Percentiles rank a stretch among this genome's conserved stretches.
Evolutionary conservation across 2,113 vertebrate species (phyloP).

Genomic region (Clarias gariepinus): DNA sequence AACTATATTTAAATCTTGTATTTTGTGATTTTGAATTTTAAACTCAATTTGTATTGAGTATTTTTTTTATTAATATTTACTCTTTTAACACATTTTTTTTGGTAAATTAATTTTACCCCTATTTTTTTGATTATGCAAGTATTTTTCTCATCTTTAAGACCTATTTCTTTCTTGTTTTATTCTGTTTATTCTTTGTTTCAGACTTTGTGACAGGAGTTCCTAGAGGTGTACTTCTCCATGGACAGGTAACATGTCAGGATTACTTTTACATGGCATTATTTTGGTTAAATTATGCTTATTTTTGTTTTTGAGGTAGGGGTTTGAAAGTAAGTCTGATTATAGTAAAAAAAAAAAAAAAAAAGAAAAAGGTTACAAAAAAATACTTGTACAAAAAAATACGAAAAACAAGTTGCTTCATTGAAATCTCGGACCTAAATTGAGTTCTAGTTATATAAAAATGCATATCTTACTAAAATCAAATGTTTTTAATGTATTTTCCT

Average conservation of each 20-base stretch:
- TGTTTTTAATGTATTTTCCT: constrained; percentile 37
- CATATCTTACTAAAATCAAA: neutral
- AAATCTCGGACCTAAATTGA: neutral
- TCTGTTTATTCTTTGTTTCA: constrained; percentile 59
- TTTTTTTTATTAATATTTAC: too few relatives aligned
- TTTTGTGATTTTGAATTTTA: neutral
- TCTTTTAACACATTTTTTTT: too few relatives aligned
- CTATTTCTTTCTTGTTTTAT: constrained; percentile 30
- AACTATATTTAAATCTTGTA: neutral
- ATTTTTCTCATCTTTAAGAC: too few relatives aligned
- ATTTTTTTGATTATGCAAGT: too few relatives aligned
- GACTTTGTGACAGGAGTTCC: constrained; percentile 88
- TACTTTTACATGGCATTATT: neutral
- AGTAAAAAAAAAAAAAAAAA: neutral
- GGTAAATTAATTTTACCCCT: too few relatives aligned
- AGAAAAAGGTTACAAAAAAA: neutral
- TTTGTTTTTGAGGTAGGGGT: neutral
- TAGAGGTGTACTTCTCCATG: constrained; percentile 82
- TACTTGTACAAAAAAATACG: too few relatives aligned
- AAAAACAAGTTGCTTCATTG: too few relatives aligned
- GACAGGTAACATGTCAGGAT: constrained; percentile 78
- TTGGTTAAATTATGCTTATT: neutral
- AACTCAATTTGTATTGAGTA: neutral
- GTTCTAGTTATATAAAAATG: neutral
- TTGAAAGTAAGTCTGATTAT: neutral